Base-by-base conservation (phyloP, 2,113 vertebrate genomes). In the Meles meles region DNA sequence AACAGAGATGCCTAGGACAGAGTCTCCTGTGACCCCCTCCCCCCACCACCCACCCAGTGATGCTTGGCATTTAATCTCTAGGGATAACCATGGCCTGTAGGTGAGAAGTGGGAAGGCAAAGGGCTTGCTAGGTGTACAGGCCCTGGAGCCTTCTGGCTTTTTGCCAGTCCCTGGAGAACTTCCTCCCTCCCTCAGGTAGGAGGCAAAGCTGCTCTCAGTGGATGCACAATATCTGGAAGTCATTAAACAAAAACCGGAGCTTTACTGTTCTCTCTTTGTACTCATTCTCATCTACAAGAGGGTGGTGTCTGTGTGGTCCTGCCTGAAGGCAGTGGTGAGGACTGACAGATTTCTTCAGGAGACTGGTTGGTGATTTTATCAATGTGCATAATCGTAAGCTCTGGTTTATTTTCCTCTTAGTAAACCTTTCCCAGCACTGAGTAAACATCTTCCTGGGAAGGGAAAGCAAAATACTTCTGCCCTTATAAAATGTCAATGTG, bases 271-370 rank as follows among this genome's bases (percentile, higher is more conserved):
- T 90, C 29, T 81, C 72, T 44, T 63, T 57, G 61, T 27, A 42
- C 21, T 87, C 87, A 63, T 15, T 34, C 85, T 92, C 84, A 15
- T 55, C 31, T 37, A 17, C 7, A 1, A 31, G 42, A 77, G 55
- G 34, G 25, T 37, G 42, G 71, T 44, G 55, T 57, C 96, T 88
- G 89, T 89, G 89, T 79, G 96, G 93, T 88, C 77, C 57, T 80
- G 77, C 95, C 88, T 31, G 55, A 59, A 85, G 85, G 94, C 81
- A 27, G 11, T n/a, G 84, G 39, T n/a, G 21, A 59, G 82, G 59
- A n/a, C 61, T 5, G 79, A 25, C 37, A 2, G 74, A 49, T 69
- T 85, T 47, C 59, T 83, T 39, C 86, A 39, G 71, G 76, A 77
- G 42, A 31, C 49, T 72, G 77, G 65, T 25, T 44, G 25, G 6